phyloP scores from a whole-genome alignment of 1,140 invertebrate species.

The Onthophagus taurus region DNA sequence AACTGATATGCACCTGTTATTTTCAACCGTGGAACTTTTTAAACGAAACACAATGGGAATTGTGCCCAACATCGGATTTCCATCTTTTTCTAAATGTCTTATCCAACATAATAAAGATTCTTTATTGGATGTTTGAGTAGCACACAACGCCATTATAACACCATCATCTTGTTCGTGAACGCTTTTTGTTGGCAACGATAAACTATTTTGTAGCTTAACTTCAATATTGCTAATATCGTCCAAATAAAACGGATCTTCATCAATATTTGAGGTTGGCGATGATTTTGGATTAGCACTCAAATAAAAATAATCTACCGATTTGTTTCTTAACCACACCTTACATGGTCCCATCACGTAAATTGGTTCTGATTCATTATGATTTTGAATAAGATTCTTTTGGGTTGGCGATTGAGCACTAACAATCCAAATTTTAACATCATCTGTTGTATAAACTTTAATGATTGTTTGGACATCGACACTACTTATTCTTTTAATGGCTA shows the following conservation, averaged over 20 bases:
- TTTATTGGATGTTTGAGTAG: slow-evolving; percentile 68
- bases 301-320: slow-evolving; percentile 76
- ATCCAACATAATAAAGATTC: slow-evolving; percentile 91
- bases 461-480: slow-evolving; percentile 71
- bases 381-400: slow-evolving; percentile 65
- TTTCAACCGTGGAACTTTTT: slow-evolving; percentile 21
- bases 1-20: too few relatives aligned
- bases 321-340: slow-evolving; percentile 66
- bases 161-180: slow-evolving; percentile 92
- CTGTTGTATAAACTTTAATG: slow-evolving; percentile 60
- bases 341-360: slow-evolving; percentile 85
- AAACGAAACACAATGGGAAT: slow-evolving; percentile 72
- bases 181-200: slow-evolving; percentile 43
- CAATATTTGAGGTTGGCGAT: slow-evolving; percentile 30
- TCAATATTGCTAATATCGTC: slow-evolving; percentile 50
- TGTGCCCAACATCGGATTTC: slow-evolving; percentile 61
- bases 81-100: slow-evolving; percentile 65
- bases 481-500: slow-evolving; percentile 79
- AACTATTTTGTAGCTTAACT: slow-evolving; percentile 35
- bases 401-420: slow-evolving; percentile 75
- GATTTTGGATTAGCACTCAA: slow-evolving; percentile 56
- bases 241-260: slow-evolving; percentile 42
- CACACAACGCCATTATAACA: slow-evolving; percentile 66
- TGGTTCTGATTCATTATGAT: slow-evolving; percentile 57
- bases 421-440: slow-evolving; percentile 84